Base-by-base conservation (phyloP, 2,888 invertebrate species). In the Tetragnatha montana region DNA sequence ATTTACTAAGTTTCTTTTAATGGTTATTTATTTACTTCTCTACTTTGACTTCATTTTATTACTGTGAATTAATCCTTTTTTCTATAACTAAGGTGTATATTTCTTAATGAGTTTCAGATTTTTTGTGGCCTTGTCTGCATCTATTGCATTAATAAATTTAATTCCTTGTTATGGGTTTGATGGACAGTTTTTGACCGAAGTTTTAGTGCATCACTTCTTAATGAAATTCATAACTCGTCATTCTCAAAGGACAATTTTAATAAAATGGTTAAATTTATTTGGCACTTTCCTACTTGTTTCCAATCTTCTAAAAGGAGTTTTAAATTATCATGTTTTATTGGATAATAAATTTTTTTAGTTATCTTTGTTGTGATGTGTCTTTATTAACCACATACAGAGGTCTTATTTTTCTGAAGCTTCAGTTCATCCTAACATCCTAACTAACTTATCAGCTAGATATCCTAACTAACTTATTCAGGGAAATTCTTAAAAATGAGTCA, bases 161-260 rank as follows among this genome's bases (percentile, higher is more conserved):
- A 95, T 99, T 89, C 99, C 99, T 0, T 98, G 98, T 93, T 97
- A 97, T 93, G 97, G 96, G 91, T 96, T 98, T 93, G 99, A 99
- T 94, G 99, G 99, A 0, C 97, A 98, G 93, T 96, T 97, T 93
- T 98, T 99, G 92, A 95, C 96, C 74, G 95, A 95, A 83, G 93
- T 94, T 14, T 92, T 94, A 74, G 92, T 94, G 21, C 93, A 94
- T 74, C 69, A 35, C 47, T 87, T 49, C 73, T 91, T 76, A 22
- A 19, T 51, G 50, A 71, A n/a, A 12, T 17, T n/a, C 19, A 69
- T 81, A 69, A 22, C 80, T 70, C 10, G 12, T 49, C n/a, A 19
- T n/a, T 81, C 80, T 35, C 6, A n/a, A 47, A 35, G 80, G n/a
- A n/a, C 8, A 47, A 35, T 10, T 7, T 12, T 81, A 49, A 19